A percentile compares a stretch with the other conserved stretches of the same genome.
Conservation (phyloP, 2,797 vertebrate genomes). For the Synanceia verrucosa region DNA sequence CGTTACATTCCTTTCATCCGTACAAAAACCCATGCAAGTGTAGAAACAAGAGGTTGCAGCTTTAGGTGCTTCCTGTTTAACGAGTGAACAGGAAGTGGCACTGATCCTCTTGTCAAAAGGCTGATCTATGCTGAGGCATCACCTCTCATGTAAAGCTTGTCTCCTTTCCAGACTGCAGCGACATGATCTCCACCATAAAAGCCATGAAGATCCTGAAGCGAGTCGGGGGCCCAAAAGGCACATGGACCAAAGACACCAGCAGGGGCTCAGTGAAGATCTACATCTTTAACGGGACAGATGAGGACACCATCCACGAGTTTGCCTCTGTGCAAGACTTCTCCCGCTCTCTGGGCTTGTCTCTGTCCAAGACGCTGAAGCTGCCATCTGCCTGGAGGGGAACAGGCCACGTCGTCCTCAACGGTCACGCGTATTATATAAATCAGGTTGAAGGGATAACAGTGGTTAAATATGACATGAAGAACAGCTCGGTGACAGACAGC, state of each 20-base stretch:
- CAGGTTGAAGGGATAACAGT: constrained; percentile 86
- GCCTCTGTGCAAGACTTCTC: constrained; percentile 89
- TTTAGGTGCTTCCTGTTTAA: background rate
- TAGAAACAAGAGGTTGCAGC: background rate
- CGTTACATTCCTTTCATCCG: too few relatives aligned
- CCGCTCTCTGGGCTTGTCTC: constrained; percentile 84
- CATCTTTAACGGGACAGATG: constrained; percentile 89
- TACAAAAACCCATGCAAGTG: too few relatives aligned
- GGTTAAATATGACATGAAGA: constrained; percentile 90
- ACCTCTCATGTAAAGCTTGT: background rate
- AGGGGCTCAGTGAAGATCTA: constrained; percentile 87
- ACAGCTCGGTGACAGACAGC: constrained; percentile 87
- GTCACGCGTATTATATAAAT: constrained; percentile 88
- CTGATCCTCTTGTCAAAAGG: background rate
- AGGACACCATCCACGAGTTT: constrained; percentile 88
- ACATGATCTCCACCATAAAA: constrained; percentile 93
- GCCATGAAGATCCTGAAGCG: constrained; percentile 98
- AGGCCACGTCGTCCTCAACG: constrained; percentile 89
- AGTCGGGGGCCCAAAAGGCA: constrained; percentile 87
- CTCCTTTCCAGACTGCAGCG: constrained; percentile 87
- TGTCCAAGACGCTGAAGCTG: constrained; percentile 86
- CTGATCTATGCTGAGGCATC: background rate
- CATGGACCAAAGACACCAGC: constrained; percentile 92
- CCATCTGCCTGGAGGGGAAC: constrained; percentile 91
- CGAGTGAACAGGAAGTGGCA: background rate